phyloP scores from a whole-genome alignment of 2,888 invertebrate genomes.

The Diploptera punctata region DNA sequence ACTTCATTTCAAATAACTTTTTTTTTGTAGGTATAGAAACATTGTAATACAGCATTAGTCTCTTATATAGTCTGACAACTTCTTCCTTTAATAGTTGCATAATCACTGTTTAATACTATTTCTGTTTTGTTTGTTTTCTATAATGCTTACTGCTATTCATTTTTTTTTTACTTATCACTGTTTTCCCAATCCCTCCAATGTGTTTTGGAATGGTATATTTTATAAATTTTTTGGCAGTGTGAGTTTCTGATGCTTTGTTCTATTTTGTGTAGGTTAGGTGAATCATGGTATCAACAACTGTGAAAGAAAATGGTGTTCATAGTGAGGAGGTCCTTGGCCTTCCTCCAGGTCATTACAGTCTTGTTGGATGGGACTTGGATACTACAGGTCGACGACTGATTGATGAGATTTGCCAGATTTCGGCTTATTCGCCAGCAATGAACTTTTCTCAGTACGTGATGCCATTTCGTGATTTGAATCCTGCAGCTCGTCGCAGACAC shows the following conservation, averaged over 20 bases:
- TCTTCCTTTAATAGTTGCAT: too few relatives aligned
- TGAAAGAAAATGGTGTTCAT: conserved; percentile 34
- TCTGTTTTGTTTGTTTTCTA: too few relatives aligned
- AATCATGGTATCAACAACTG: conserved; percentile 35
- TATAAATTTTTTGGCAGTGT: neutral
- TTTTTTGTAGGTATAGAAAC: too few relatives aligned
- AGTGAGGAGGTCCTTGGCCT: conserved; percentile 51
- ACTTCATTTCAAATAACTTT: too few relatives aligned
- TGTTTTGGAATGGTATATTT: too few relatives aligned
- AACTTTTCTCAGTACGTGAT: conserved; percentile 82
- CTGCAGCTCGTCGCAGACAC: conserved; percentile 75
- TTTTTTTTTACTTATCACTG: too few relatives aligned
- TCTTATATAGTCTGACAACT: too few relatives aligned
- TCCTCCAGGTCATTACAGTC: conserved; percentile 72
- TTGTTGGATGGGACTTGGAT: conserved; percentile 85
- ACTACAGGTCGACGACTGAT: conserved; percentile 82
- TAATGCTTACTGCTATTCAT: too few relatives aligned
- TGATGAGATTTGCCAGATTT: conserved; percentile 86
- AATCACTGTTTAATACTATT: too few relatives aligned
- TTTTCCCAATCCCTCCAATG: too few relatives aligned
- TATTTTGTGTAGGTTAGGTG: conserved; percentile 4
- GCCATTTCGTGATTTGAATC: conserved; percentile 83
- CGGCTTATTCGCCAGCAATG: conserved; percentile 72
- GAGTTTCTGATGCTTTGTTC: neutral
- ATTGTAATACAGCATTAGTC: too few relatives aligned